Evolutionary conservation across 2,888 invertebrate genomes (phyloP).

Genomic region (Aplocera efformata): DNA sequence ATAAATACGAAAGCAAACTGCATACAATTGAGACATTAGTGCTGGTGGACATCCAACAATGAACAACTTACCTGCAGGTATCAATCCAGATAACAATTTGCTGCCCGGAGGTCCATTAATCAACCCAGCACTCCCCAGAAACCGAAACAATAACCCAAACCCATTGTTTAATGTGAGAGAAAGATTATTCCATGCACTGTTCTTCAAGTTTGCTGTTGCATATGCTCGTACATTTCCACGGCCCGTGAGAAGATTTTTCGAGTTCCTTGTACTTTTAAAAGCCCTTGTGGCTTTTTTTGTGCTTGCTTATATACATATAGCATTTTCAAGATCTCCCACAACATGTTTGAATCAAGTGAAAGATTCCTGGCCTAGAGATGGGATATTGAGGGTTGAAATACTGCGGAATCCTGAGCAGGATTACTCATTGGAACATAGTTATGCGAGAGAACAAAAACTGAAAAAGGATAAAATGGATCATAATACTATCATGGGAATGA

Average conservation of each 20-base stretch:
- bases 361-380: conserved; percentile 96
- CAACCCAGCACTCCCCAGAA: conserved; percentile 73
- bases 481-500: conserved; percentile 81
- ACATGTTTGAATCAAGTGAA: conserved; percentile 95
- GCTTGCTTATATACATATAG: conserved; percentile 96
- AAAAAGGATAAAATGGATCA: conserved; percentile 83
- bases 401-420: conserved; percentile 84
- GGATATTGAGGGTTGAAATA: conserved; percentile 95
- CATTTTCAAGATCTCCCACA: conserved; percentile 94
- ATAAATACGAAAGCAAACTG: conserved; percentile 13
- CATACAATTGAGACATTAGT: conserved; percentile 47
- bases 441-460: conserved; percentile 88
- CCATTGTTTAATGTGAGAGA: conserved; percentile 93
- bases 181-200: conserved; percentile 95
- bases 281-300: conserved; percentile 91
- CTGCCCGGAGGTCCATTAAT: conserved; percentile 79
- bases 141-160: conserved; percentile 84
- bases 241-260: conserved; percentile 89
- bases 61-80: conserved; percentile 71
- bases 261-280: conserved; percentile 90
- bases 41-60: conserved; percentile 57
- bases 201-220: conserved; percentile 93
- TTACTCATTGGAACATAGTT: conserved; percentile 90
- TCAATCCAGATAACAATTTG: conserved; percentile 75
- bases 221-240: conserved; percentile 95